Percentiles rank a stretch among this genome's conserved stretches.
Evolutionary conservation across 1,140 invertebrate genomes (phyloP).

Genomic region (Halesus radiatus): DNA sequence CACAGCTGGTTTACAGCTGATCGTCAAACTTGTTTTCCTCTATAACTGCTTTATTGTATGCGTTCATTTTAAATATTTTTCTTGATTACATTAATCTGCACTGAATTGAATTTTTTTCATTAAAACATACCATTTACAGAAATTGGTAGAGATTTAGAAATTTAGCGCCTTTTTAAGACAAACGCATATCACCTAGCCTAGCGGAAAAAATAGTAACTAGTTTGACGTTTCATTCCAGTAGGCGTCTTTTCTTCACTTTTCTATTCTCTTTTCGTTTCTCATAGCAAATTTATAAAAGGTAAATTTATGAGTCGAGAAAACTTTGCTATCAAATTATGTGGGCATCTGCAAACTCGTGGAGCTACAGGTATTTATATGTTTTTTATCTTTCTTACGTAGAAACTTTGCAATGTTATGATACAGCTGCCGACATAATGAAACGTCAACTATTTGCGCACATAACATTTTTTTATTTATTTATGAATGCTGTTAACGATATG

Average conservation of each 20-base stretch:
- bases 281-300: not conserved
- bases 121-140: not conserved
- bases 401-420: not conserved
- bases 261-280: not conserved
- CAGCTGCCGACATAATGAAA: not conserved
- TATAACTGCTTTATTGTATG: too few species aligned
- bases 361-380: constrained; percentile 20
- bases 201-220: constrained; percentile 38
- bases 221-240: constrained; percentile 14
- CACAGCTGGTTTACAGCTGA: constrained; percentile 47
- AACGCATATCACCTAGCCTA: not conserved
- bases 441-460: not conserved
- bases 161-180: constrained; percentile 34
- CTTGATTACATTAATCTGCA: too few species aligned
- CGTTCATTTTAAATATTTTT: too few species aligned
- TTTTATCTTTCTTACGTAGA: not conserved
- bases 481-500: too few species aligned
- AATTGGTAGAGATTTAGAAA: constrained; percentile 3
- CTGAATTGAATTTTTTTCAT: too few species aligned
- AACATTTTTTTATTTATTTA: too few species aligned
- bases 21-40: constrained; percentile 16
- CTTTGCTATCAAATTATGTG: constrained; percentile 68
- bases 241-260: not conserved
- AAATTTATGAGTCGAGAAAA: constrained; percentile 59
- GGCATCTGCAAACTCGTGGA: constrained; percentile 62